These are phyloP conservation scores for Todiramphus chloris DNA, from an alignment of 2,113 vertebrate species.

Conservation along the genomic window DNA sequence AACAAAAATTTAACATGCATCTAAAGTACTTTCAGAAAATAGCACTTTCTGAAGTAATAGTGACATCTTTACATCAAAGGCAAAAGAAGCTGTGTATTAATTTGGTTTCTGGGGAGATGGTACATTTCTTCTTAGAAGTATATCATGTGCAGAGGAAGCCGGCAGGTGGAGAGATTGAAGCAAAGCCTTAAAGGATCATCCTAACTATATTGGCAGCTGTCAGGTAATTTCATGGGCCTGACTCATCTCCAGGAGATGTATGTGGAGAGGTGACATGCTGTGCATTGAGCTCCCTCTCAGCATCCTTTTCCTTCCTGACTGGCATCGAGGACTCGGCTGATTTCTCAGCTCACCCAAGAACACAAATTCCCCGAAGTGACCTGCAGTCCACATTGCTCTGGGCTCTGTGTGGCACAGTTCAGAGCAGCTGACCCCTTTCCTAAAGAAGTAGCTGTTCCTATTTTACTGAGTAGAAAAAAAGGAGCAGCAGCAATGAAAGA, in stretches of 20 bases:
- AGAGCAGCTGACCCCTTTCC: not conserved
- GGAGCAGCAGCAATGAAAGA: not conserved
- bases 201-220: not conserved
- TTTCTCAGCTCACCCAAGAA: not conserved
- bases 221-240: constrained; percentile 10
- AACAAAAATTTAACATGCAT: not conserved
- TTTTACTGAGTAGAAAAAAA: not conserved
- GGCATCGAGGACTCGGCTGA: accelerated
- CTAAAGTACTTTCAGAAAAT: not conserved
- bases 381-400: accelerated
- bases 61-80: constrained; percentile 15
- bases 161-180: not conserved
- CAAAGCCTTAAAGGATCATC: constrained; percentile 9
- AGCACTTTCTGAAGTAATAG: not conserved
- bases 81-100: not conserved
- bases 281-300: not conserved
- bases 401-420: not conserved
- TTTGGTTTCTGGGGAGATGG: not conserved
- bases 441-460: not conserved
- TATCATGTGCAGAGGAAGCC: constrained; percentile 5
- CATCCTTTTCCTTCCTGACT: not conserved
- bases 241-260: not conserved
- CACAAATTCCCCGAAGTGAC: not conserved
- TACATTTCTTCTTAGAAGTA: not conserved
- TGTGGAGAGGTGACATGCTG: not conserved